Conservation (phyloP, 1,140 invertebrate species). For the Pseudomyrmex pallidus region DNA sequence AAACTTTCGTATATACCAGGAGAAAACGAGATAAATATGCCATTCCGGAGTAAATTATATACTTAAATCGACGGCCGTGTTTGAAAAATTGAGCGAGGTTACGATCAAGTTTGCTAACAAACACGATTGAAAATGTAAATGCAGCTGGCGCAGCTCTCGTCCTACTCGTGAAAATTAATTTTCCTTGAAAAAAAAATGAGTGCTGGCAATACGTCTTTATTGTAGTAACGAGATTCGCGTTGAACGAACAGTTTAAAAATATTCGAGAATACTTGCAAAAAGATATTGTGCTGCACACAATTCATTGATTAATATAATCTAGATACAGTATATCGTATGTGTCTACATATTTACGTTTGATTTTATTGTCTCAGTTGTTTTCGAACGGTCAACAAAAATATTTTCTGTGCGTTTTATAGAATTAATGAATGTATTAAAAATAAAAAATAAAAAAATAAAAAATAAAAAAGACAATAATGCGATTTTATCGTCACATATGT, state of each 20-base stretch:
- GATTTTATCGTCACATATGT: too few species aligned
- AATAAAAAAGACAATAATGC: too few species aligned
- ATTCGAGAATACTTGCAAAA: background rate
- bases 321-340: background rate
- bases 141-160: background rate
- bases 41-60: conserved; percentile 45
- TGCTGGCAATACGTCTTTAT: conserved; percentile 34
- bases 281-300: conserved; percentile 4
- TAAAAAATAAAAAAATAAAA: too few species aligned
- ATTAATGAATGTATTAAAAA: too few species aligned
- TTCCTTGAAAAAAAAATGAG: conserved; percentile 35
- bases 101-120: conserved; percentile 47
- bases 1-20: background rate
- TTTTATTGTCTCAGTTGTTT: too few species aligned
- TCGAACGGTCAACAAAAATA: too few species aligned
- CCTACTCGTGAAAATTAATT: conserved; percentile 55
- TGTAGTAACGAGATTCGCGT: conserved; percentile 39
- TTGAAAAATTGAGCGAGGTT: conserved; percentile 55
- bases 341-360: background rate
- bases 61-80: conserved; percentile 16
- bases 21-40: conserved; percentile 47
- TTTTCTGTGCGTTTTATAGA: too few species aligned
- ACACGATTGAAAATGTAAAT: conserved; percentile 42
- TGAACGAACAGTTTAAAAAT: conserved; percentile 1
- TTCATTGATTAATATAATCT: too few species aligned